Conservation (phyloP, 2,888 invertebrate genomes). For the Drosophila histrio region DNA sequence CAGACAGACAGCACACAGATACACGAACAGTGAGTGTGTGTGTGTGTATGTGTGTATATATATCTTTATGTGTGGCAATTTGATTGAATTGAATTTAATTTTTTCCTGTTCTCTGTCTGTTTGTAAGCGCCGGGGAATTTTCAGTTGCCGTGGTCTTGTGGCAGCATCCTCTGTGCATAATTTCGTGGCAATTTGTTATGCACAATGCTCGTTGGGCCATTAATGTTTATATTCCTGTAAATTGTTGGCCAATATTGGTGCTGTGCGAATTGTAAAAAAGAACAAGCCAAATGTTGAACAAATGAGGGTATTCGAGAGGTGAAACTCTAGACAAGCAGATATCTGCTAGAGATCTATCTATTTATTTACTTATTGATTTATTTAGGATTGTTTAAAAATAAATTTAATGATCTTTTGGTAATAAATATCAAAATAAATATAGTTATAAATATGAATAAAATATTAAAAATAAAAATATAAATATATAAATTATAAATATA, state of each 20-base stretch:
- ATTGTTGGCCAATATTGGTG: slow-evolving; percentile 27
- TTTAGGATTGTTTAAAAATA: too few species aligned
- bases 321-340: background rate
- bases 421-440: too few species aligned
- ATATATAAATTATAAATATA: too few species aligned
- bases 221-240: slow-evolving; percentile 35
- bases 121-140: slow-evolving; percentile 24
- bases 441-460: too few species aligned
- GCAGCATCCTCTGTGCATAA: slow-evolving; percentile 22
- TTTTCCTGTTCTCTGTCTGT: slow-evolving; percentile 1
- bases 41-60: background rate
- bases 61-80: slow-evolving; percentile 24
- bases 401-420: too few species aligned
- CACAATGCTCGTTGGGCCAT: slow-evolving; percentile 44
- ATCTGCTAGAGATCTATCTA: too few species aligned
- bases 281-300: background rate
- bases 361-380: too few species aligned
- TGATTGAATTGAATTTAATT: slow-evolving; percentile 54
- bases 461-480: background rate
- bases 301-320: background rate
- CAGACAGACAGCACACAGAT: background rate
- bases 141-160: background rate
- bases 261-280: slow-evolving; percentile 2
- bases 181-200: slow-evolving; percentile 49
- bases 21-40: background rate